A percentile compares a stretch with the other conserved stretches of the same genome.
Evolutionary conservation across 1,140 invertebrate species (phyloP).

Genomic region (Apis florea): DNA sequence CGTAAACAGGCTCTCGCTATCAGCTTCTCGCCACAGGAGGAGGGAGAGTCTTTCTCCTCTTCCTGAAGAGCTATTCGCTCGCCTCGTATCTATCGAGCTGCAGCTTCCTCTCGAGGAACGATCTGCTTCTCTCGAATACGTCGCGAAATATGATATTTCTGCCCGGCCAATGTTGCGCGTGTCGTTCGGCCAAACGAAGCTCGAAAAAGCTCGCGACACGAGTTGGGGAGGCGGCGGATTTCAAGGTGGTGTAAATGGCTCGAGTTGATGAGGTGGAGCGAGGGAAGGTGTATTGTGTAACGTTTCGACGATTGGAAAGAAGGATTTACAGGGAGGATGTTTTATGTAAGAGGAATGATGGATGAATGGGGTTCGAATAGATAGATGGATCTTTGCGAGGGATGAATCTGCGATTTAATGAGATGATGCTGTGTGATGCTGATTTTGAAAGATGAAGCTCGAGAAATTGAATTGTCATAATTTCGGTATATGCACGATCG

Average conservation of each 20-base stretch:
- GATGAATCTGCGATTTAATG: too few relatives aligned
- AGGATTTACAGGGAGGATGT: too few relatives aligned
- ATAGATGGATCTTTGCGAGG: too few relatives aligned
- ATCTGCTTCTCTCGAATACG: conserved; percentile 6
- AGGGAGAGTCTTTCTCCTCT: conserved; percentile 4
- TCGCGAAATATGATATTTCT: conserved; percentile 8
- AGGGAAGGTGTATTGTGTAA: too few relatives aligned
- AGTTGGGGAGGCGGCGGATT: background rate
- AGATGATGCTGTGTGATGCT: too few relatives aligned
- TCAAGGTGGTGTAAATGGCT: background rate
- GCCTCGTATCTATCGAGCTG: conserved; percentile 26
- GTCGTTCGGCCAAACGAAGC: conserved; percentile 26
- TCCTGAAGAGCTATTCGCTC: background rate
- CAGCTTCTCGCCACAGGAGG: background rate
- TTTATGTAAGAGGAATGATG: too few relatives aligned
- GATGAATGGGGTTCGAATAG: too few relatives aligned
- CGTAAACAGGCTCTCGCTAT: conserved; percentile 40
- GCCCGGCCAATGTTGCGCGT: conserved; percentile 20
- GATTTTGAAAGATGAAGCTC: too few relatives aligned
- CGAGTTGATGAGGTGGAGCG: too few relatives aligned
- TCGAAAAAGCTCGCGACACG: conserved; percentile 13
- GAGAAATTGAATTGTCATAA: too few relatives aligned
- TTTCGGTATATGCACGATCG: too few relatives aligned
- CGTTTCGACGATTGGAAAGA: too few relatives aligned
- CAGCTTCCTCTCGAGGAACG: conserved; percentile 6